Evolutionary conservation across 2,797 vertebrate species (phyloP).

Genomic region (Coregonus ussuriensis): DNA sequence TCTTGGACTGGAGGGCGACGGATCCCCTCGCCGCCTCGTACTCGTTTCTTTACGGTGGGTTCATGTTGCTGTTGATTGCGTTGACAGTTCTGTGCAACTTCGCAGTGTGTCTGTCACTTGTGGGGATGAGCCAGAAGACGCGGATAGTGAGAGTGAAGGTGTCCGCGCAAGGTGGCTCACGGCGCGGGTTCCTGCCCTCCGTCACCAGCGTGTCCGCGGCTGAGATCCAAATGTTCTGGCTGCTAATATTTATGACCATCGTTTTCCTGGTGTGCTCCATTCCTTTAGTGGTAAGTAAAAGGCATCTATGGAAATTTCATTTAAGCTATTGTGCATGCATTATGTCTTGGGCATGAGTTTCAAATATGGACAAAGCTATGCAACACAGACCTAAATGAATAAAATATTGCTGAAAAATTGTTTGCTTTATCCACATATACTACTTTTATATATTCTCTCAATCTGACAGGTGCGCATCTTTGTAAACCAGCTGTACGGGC

Average conservation of each 20-base stretch:
- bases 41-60: conserved; percentile 78
- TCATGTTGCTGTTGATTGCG: conserved; percentile 75
- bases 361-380: too few relatives aligned
- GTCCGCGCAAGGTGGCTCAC: conserved; percentile 63
- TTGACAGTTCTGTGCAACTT: conserved; percentile 77
- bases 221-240: conserved; percentile 83
- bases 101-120: conserved; percentile 78
- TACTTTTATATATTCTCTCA: background rate
- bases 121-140: conserved; percentile 78
- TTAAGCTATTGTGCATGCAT: too few relatives aligned
- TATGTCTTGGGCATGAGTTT: too few relatives aligned
- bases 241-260: conserved; percentile 80
- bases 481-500: conserved; percentile 77
- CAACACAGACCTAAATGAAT: background rate
- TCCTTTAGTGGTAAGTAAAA: conserved; percentile 76
- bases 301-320: background rate
- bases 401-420: background rate
- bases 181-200: conserved; percentile 73
- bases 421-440: background rate
- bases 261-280: conserved; percentile 82
- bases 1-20: conserved; percentile 78
- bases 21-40: conserved; percentile 73
- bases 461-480: conserved; percentile 79
- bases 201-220: conserved; percentile 74
- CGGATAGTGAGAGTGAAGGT: conserved; percentile 68